Evolutionary conservation across 2,888 invertebrate species (phyloP), one percentile per base, ranked within the genome.

Genomic region (Rhingia campestris): DNA sequence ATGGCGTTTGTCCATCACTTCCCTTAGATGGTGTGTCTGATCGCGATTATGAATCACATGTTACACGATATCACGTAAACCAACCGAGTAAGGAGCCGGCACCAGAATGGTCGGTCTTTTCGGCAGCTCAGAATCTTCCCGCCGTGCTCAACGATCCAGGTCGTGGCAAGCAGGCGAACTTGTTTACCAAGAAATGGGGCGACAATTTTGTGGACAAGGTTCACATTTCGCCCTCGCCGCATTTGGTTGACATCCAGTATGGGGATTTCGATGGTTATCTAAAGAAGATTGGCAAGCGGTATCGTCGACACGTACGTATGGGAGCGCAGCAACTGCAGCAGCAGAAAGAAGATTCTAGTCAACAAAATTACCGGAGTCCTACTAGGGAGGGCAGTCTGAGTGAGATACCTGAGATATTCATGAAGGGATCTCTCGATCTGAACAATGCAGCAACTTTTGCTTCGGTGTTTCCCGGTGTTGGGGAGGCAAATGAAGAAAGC

Each of bases 151-250:
- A 98, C 92, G 98, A 99, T 92, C 99, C 99, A 0, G 95, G 95
- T 86, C 95, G 95, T 89, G 96, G 98, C 86, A 99, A 98, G 91
- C 96, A 97, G 91, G 94, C 94, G 86, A 95, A 98, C 91, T 97
- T 99, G 89, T 98, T 99, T 89, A 98, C 98, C 0, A 97, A 97
- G 91, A 98, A 98, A 82, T 99, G 99, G 99, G 99, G 99, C 53
- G 98, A 98, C 88, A 93, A 94, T 77, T 99, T 99, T 92, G 94
- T 97, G 22, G 98, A 98, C 86, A 95, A 96, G 88, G 93, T 94
- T 33, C 94, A 95, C 54, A 94, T 98, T 87, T 93, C 95, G 45
- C 94, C 95, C 86, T 96, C 96, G 88, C 94, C 95, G 0, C 95
- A 96, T 90, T 92, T 98, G 87, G 97, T 97, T 47, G 95, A 97